Evolutionary conservation across 2,888 invertebrate species (phyloP).

Genomic region (Drosophila multiciliata): DNA sequence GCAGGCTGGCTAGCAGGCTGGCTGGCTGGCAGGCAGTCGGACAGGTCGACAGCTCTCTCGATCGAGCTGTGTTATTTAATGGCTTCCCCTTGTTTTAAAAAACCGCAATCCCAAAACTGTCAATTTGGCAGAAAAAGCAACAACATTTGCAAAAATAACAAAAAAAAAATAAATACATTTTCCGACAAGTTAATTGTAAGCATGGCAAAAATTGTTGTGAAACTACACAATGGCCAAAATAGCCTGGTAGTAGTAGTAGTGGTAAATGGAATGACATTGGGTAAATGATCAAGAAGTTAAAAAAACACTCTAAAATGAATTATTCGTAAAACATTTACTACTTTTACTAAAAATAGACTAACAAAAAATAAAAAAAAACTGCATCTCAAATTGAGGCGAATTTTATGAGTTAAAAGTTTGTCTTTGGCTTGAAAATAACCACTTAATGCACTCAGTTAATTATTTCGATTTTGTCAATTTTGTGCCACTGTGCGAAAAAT

Average conservation of each 20-base stretch:
- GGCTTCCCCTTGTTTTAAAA: slow-evolving; percentile 49
- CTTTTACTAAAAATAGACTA: not conserved
- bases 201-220: slow-evolving; percentile 25
- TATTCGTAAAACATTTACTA: not conserved
- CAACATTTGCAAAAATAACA: slow-evolving; percentile 21
- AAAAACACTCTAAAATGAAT: not conserved
- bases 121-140: slow-evolving; percentile 64
- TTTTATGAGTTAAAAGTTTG: not conserved
- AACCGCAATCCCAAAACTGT: slow-evolving; percentile 64
- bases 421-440: not conserved
- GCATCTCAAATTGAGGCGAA: rapidly evolving
- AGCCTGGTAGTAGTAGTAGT: not conserved
- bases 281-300: not conserved
- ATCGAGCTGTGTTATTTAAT: slow-evolving; percentile 55
- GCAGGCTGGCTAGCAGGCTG: slow-evolving; percentile 10
- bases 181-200: slow-evolving; percentile 54
- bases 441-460: not conserved
- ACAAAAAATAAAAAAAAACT: not conserved
- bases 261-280: not conserved
- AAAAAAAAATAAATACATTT: slow-evolving; percentile 23
- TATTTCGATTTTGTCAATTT: not conserved
- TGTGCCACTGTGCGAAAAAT: slow-evolving; percentile 52
- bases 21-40: slow-evolving; percentile 16
- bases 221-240: slow-evolving; percentile 21
- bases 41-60: slow-evolving; percentile 36